Conservation (phyloP, 2,113 vertebrate genomes). For the Rhinogobius similis region DNA sequence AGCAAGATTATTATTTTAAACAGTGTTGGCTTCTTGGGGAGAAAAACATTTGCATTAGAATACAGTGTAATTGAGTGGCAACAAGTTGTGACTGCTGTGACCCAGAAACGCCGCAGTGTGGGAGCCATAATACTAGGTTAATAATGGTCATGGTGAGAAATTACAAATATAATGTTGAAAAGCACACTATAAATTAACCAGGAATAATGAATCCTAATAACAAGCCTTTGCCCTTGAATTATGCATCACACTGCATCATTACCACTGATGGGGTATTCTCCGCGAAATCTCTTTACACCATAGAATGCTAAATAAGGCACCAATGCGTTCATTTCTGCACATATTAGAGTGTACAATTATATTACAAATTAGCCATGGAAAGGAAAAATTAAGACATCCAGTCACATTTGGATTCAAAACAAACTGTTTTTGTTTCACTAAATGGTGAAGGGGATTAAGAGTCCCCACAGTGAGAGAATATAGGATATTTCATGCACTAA, state of each 20-base stretch:
- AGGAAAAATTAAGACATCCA: slow-evolving; percentile 30
- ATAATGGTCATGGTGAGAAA: slow-evolving; percentile 39
- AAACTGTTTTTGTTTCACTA: slow-evolving; percentile 26
- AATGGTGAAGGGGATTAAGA: slow-evolving; percentile 28
- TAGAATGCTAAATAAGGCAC: slow-evolving; percentile 28
- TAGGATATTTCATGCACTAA: slow-evolving; percentile 39
- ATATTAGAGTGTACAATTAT: slow-evolving; percentile 31
- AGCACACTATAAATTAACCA: slow-evolving; percentile 43
- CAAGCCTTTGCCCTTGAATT: slow-evolving; percentile 58
- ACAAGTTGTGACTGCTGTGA: slow-evolving; percentile 34
- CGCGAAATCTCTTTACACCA: slow-evolving; percentile 24
- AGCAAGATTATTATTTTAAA: background rate
- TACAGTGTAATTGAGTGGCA: slow-evolving; percentile 15
- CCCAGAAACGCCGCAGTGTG: slow-evolving; percentile 21
- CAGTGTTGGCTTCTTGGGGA: background rate
- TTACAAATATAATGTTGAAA: slow-evolving; percentile 48
- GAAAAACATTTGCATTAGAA: background rate
- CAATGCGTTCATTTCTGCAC: slow-evolving; percentile 33
- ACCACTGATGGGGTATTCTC: slow-evolving; percentile 33
- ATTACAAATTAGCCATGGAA: slow-evolving; percentile 25
- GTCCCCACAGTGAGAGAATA: slow-evolving; percentile 35
- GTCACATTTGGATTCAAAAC: slow-evolving; percentile 27
- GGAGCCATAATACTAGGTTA: slow-evolving; percentile 46
- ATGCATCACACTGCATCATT: slow-evolving; percentile 46
- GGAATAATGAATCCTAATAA: slow-evolving; percentile 58